A percentile compares a stretch with the other conserved stretches of the same genome.
Evolutionary conservation across 1,140 invertebrate species (phyloP).

Genomic region (Zaprionus vittiger): DNA sequence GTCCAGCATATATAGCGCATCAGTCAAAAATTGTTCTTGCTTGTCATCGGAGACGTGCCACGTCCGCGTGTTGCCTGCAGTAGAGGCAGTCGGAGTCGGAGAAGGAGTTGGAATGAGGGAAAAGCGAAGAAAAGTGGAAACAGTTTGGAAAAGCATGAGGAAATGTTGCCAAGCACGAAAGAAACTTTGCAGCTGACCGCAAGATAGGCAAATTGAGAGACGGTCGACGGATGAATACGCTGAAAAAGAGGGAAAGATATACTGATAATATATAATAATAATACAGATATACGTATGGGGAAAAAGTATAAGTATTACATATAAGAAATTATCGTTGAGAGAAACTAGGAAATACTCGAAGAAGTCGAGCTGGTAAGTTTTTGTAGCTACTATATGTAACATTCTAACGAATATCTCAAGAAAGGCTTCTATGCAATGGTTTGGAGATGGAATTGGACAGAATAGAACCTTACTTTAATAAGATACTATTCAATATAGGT

Average conservation of each 20-base stretch:
- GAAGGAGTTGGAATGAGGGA: not conserved
- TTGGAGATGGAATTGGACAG: too few species aligned
- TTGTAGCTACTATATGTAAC: too few species aligned
- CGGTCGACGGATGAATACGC: not conserved
- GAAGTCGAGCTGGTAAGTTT: too few species aligned
- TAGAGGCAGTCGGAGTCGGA: not conserved
- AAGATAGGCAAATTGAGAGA: conserved; percentile 8
- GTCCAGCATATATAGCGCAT: conserved; percentile 74
- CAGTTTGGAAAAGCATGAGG: conserved; percentile 35
- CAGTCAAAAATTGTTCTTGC: conserved; percentile 79
- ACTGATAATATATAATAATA: not conserved
- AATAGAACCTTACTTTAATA: not conserved
- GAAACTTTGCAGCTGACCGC: conserved; percentile 52
- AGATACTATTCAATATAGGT: not conserved
- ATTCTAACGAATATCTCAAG: not conserved
- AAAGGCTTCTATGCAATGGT: too few species aligned
- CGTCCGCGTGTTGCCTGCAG: conserved; percentile 45
- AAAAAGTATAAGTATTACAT: too few species aligned
- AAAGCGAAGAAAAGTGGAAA: conserved; percentile 7
- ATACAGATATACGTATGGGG: too few species aligned
- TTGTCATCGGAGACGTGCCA: conserved; percentile 76
- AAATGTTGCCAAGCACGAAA: conserved; percentile 48
- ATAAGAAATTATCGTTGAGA: too few species aligned
- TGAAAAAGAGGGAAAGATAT: not conserved
- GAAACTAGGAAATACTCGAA: not conserved